These are phyloP conservation scores for Tetragnatha versicolor DNA, from an alignment of 1,140 invertebrate species.

Conservation along the genomic window DNA sequence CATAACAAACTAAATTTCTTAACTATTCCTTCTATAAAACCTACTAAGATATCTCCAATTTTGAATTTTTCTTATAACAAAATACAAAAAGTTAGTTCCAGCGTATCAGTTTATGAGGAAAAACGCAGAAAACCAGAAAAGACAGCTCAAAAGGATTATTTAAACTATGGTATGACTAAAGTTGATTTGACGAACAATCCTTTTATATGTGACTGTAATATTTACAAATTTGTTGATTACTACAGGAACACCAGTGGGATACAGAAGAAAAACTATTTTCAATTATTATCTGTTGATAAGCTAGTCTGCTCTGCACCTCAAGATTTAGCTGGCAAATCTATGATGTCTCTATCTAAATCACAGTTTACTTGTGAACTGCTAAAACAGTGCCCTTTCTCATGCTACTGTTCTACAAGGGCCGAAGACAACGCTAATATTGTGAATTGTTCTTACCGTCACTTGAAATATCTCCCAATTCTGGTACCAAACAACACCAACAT, in stretches of 20 bases:
- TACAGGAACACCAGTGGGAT: neutral
- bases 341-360: constrained; percentile 54
- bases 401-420: constrained; percentile 66
- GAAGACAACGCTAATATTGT: constrained; percentile 65
- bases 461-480: constrained; percentile 34
- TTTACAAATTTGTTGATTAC: constrained; percentile 43
- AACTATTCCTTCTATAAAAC: constrained; percentile 51
- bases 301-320: constrained; percentile 63
- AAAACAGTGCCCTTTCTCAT: constrained; percentile 62
- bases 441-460: constrained; percentile 66
- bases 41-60: constrained; percentile 28
- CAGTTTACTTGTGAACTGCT: constrained; percentile 53
- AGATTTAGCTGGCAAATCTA: constrained; percentile 52
- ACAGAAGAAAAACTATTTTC: too few species aligned
- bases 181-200: constrained; percentile 70
- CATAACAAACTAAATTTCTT: constrained; percentile 56
- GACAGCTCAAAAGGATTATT: neutral
- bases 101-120: constrained; percentile 5
- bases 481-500: constrained; percentile 61
- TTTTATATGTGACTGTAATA: constrained; percentile 71
- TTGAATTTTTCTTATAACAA: constrained; percentile 55
- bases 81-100: constrained; percentile 51
- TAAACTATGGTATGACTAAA: constrained; percentile 23
- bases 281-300: constrained; percentile 59
- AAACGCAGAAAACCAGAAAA: neutral